Base-by-base conservation (phyloP, 2,888 invertebrate genomes). In the Octonoba sinensis region DNA sequence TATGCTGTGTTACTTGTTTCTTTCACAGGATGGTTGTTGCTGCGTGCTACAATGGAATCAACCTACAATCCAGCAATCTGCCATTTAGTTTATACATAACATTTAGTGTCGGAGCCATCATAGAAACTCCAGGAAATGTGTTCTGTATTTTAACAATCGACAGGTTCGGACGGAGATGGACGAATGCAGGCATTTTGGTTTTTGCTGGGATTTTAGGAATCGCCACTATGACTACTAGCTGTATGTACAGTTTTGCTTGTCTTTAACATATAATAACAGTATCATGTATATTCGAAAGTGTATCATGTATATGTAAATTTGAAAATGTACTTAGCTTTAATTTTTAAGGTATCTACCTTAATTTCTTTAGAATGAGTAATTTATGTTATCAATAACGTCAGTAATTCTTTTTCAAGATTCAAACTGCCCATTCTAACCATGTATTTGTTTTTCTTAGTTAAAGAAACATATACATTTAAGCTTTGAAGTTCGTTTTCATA, bases 161-260 rank as follows among this genome's bases (percentile, higher is more conserved):
- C n/a, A 72, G 46, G 18, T 54, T 72, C 22, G 72, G 72, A 15
- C 16, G 72, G 24, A 60, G 72, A 51, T 72, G 72, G 72, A 56
- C 72, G 1, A 72, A 62, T 27, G 36, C 56, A 6, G 60, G 51
- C 8, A 11, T 22, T 44, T 60, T 51, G 8, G 36, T 72, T 24
- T 13, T 44, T 15, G 72, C 47, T 16, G 60, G 54, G 11, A n/a
- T 54, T 8, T 13, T 60, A 18, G 72, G 36, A n/a, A 64, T 72
- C n/a, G 11, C 20, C 13, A 72, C 47, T n/a, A 20, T 20, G 16
- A 47, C 11, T 20, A 20, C 36, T 16, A 15, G 18, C 16, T n/a
- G 62, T 62, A 62, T 36, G 62, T 62, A 27, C 8, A 1, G 16
- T 3, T 36, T 1, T 36, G 2, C 8, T 11, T 36, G 6, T 36